Conservation (phyloP, 2,888 invertebrate species). For the Drosophila affinis region DNA sequence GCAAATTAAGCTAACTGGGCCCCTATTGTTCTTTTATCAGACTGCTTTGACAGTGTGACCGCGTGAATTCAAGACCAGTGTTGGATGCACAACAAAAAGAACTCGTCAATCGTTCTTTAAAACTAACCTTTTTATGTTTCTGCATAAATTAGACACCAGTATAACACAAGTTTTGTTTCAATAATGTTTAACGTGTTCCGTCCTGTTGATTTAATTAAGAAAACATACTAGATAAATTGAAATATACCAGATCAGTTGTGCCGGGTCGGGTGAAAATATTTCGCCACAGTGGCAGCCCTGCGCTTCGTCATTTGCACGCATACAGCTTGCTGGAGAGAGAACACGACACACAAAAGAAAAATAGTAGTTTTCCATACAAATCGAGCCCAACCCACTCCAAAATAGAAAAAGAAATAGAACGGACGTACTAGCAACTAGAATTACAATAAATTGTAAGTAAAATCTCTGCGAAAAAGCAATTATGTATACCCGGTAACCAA, state of each 20-base stretch:
- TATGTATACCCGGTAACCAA: constrained; percentile 18
- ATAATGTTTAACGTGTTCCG: neutral
- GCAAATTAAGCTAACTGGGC: constrained; percentile 5
- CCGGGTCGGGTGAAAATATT: constrained; percentile 20
- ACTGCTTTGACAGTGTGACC: constrained; percentile 24
- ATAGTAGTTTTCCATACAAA: constrained; percentile 41
- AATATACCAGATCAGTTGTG: constrained; percentile 10
- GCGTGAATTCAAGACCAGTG: neutral
- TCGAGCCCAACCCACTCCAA: constrained; percentile 79
- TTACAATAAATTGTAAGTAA: constrained; percentile 64
- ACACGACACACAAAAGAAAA: too few relatives aligned
- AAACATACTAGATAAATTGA: too few relatives aligned
- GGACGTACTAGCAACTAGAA: constrained; percentile 55
- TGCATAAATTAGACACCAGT: too few relatives aligned
- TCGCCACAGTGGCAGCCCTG: constrained; percentile 29
- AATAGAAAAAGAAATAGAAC: constrained; percentile 64
- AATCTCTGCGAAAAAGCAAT: constrained; percentile 21
- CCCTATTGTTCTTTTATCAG: constrained; percentile 15
- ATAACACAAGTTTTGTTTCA: too few relatives aligned
- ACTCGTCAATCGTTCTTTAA: too few relatives aligned
- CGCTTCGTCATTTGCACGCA: constrained; percentile 69
- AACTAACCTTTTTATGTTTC: too few relatives aligned
- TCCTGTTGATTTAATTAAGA: too few relatives aligned
- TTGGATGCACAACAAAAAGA: neutral
- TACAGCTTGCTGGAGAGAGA: constrained; percentile 54